Evolutionary conservation across 2,888 invertebrate species (phyloP).

Genomic region (Microctonus hyperodae): DNA sequence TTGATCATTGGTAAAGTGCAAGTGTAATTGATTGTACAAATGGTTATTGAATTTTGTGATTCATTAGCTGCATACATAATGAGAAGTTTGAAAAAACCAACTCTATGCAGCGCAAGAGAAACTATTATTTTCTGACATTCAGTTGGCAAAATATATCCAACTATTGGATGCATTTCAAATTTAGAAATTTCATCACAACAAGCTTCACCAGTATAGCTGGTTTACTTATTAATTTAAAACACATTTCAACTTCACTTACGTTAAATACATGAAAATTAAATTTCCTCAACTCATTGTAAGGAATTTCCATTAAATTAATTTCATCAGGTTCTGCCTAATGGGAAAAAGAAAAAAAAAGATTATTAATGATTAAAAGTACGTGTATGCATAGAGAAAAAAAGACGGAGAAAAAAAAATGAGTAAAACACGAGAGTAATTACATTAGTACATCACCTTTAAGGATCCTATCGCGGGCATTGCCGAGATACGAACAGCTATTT

Average conservation of each 20-base stretch:
- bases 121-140: constrained; percentile 50
- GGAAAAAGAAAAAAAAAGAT: constrained; percentile 25
- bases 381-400: too few species aligned
- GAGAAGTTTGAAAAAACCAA: constrained; percentile 53
- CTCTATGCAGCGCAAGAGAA: constrained; percentile 47
- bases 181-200: constrained; percentile 31
- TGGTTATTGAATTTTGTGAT: constrained; percentile 40
- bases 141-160: constrained; percentile 50
- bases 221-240: constrained; percentile 51
- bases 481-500: constrained; percentile 31
- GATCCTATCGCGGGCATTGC: constrained; percentile 39
- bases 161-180: constrained; percentile 44
- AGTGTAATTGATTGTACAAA: constrained; percentile 51
- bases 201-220: constrained; percentile 37
- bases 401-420: too few species aligned
- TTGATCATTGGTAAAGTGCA: constrained; percentile 58
- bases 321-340: constrained; percentile 59
- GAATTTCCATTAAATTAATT: constrained; percentile 53
- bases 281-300: constrained; percentile 48
- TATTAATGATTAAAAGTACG: too few species aligned
- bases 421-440: not conserved
- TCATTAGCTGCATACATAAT: constrained; percentile 55
- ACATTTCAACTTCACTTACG: constrained; percentile 59
- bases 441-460: constrained; percentile 35
- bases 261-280: constrained; percentile 60